Evolutionary conservation across 2,888 invertebrate genomes (phyloP), one percentile per base, ranked within the genome.

Genomic region (Biston betularia): DNA sequence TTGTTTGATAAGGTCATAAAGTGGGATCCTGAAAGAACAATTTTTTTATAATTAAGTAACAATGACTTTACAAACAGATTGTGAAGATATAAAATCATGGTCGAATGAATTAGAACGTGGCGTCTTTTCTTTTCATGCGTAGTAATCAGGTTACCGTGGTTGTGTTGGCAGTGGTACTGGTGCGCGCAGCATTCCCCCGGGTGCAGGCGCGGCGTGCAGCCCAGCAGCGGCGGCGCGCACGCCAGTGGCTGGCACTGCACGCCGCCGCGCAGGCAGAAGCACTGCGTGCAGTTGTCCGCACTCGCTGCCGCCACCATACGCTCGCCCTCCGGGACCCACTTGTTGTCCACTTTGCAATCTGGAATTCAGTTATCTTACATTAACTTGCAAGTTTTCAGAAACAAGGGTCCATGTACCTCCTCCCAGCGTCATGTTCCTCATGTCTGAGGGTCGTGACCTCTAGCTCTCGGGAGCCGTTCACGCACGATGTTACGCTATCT

Each of bases 171-270:
- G 78, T 96, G 96, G 86, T 97, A 98, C 82, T 97, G 97, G 57
- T 97, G 96, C 11, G 98, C 97, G 82, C 98, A 98, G 87, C 98
- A 98, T 81, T 97, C 96, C 1, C 97, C 97, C 46, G 95, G 94
- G 57, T 95, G 95, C 60, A 97, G 95, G 57, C 97, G 95, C 0
- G 98, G 97, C 56, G 91, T 93, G 86, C 98, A 98, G 57, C 97
- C 97, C 71, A 95, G 95, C 65, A 97, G 92, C 0, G 96, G 95
- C 0, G 97, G 96, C 0, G 97, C 96, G 80, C 97, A 98, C 24
- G 96, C 95, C 65, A 97, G 93, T 6, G 96, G 96, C 72, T 96
- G 96, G 86, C 98, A 98, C 50, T 96, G 94, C 53, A 97, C 94
- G 0, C 94, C 88, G 0, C 97, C 97, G 76, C 95, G 95, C 75